Base-by-base conservation (phyloP, 1,140 invertebrate genomes). In the Calephelis virginiensis region DNA sequence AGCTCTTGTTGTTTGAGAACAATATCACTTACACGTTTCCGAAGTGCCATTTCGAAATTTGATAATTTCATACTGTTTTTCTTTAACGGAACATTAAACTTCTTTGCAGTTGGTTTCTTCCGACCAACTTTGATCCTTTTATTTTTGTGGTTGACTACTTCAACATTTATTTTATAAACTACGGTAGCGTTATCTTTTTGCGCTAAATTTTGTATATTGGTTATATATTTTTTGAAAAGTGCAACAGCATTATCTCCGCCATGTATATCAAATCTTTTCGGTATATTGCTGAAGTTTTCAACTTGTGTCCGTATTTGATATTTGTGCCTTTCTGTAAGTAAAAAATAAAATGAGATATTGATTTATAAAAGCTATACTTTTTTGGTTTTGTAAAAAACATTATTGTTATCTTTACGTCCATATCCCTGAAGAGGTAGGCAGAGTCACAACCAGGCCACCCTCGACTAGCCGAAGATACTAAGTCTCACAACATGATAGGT, bases 61-160 rank as follows among this genome's bases (percentile, higher is more conserved):
- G 87, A 90, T 13, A 88, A 53, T 56, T 83, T 90, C 85, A 90
- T 87, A 43, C 74, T 90, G 12, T 83, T 80, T 65, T 83, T 86
- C 63, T 90, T 90, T 45, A 90, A 70, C 0, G 87, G 87, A n/a
- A 90, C 74, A 1, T 84, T 88, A 46, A 81, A 90, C 56, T 87
- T 90, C 69, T 90, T 90, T 5, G 80, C 73, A 45, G 75, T 83
- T 0, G 69, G 61, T 43, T 78, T 81, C 38, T 80, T 83, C 0
- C 48, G 1, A 5, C 65, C 13, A n/a, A 49, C 40, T 49, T 74
- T 81, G 47, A 78, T 81, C n/a, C 68, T 70, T 47, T 67, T 68
- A 45, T 76, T 78, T 17, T 69, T 65, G 8, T 56, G 63, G 6
- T 71, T 3, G 40, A 40, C 17, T 65, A 63, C 56, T 38, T 84